Percentiles rank a stretch among this genome's conserved stretches.
These are phyloP conservation scores for Squalus acanthias DNA, from an alignment of 2,797 vertebrate genomes.

Conservation along the genomic window DNA sequence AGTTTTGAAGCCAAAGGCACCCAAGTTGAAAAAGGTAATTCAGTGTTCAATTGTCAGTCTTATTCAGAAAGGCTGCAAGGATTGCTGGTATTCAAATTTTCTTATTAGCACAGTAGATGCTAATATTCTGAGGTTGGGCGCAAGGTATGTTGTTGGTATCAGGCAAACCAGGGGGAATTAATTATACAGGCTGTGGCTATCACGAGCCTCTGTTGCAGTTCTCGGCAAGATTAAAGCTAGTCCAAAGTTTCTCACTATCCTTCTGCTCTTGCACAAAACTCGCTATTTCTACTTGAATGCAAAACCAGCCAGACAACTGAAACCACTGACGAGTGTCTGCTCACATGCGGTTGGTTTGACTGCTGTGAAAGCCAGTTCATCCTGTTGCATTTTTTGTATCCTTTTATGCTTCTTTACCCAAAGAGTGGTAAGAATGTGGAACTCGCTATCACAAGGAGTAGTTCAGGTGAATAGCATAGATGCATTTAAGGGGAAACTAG, in stretches of 20 bases:
- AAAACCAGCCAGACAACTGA: too few relatives aligned
- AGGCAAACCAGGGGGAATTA: neutral
- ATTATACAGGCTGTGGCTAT: neutral
- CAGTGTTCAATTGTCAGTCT: neutral
- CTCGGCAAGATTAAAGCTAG: neutral
- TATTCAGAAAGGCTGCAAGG: neutral
- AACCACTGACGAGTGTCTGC: neutral
- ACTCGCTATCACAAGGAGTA: neutral
- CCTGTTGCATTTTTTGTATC: too few relatives aligned
- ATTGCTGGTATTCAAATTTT: neutral
- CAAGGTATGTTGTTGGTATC: neutral
- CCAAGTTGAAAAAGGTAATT: neutral
- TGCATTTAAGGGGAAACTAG: neutral
- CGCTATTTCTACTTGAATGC: neutral
- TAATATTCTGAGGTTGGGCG: neutral
- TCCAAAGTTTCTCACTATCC: neutral
- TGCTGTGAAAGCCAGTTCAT: neutral
- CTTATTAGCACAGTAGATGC: neutral
- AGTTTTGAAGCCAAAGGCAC: neutral
- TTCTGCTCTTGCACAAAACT: neutral
- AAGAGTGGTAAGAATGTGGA: neutral
- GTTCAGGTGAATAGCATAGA: neutral
- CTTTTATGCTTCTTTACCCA: neutral
- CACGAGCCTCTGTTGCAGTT: neutral
- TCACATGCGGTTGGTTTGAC: neutral